A percentile compares a stretch with the other conserved stretches of the same genome.
Conservation (phyloP, 2,797 vertebrate genomes). For the Ctenosaura bakeri region DNA sequence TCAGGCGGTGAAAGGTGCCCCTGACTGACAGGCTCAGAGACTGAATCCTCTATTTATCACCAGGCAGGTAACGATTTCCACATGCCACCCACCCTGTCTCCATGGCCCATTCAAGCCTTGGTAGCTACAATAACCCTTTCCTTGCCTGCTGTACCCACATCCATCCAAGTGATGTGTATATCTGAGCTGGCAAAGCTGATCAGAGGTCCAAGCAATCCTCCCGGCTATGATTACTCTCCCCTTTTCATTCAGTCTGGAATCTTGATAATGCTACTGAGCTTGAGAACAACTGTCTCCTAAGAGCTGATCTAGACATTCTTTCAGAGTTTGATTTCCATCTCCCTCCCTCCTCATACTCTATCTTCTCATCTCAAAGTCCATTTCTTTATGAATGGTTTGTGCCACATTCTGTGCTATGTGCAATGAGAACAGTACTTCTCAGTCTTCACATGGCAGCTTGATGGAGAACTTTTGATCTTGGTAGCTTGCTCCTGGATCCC, state of each 20-base stretch:
- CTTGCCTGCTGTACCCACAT: slow-evolving; percentile 26
- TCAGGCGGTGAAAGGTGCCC: slow-evolving; percentile 53
- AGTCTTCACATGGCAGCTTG: not conserved
- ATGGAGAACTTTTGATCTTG: not conserved
- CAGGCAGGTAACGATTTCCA: slow-evolving; percentile 24
- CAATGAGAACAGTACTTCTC: not conserved
- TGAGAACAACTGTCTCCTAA: not conserved
- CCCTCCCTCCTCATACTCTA: not conserved
- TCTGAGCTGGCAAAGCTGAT: not conserved
- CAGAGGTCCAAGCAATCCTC: not conserved
- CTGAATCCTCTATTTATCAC: slow-evolving; percentile 69
- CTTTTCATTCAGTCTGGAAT: not conserved
- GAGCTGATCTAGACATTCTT: not conserved
- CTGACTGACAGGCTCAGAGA: slow-evolving; percentile 64
- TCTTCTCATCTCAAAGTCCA: not conserved
- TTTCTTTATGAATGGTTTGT: not conserved
- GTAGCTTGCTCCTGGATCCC: not conserved
- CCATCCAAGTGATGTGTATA: not conserved
- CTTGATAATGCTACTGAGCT: not conserved
- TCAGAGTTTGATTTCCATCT: not conserved
- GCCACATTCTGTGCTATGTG: not conserved
- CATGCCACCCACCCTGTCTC: slow-evolving; percentile 24
- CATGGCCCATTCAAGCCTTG: slow-evolving; percentile 28
- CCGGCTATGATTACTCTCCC: not conserved
- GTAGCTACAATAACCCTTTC: slow-evolving; percentile 26